Base-by-base conservation (phyloP, 2,888 invertebrate species). In the Sarcophaga carnaria region DNA sequence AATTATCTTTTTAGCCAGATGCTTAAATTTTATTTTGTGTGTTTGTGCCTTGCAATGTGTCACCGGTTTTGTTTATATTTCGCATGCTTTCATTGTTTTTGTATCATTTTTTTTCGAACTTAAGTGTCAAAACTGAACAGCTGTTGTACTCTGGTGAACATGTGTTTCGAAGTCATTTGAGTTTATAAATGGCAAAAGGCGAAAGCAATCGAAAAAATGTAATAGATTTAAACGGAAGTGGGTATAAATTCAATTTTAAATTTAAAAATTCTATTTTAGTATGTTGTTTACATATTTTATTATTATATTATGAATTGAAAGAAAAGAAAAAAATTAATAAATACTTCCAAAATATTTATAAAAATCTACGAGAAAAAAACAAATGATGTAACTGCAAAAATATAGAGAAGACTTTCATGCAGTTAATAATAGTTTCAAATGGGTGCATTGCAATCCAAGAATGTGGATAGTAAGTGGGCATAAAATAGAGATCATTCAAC, bases 151-250 rank as follows among this genome's bases (percentile, higher is more conserved):
- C 1, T 20, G 0, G 59, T n/a, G 22, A 71, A 72, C 85, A 82
- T 81, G 67, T 85, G 86, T 86, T 86, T 85, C 74, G 69, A 76
- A 74, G 8, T 22, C 54, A 37, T 10, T 37, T 37, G 37, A 22
- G 59, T 60, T 45, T 49, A 76, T 77, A 69, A 12, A 45, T 22
- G 63, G 22, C 12, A 14, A 59, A 72, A 45, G 17, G 14, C 54
- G 37, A 37, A 37, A 37, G 37, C 37, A 37, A 10, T 37, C 49
- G 71, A 49, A 22, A 72, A 86, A 85, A 72, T 88, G 88, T 87
- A 88, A 82, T 84, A 87, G 87, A 88, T 80, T 84, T 2, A 80
- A 86, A 37, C 17, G n/a, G 66, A 85, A 69, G 22, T 17, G 25
- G 67, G 11, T 64, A 79, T 47, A 47, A 79, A 83, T 64, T 59